Conservation (phyloP, 2,888 invertebrate genomes). For the Tinea semifulvella region DNA sequence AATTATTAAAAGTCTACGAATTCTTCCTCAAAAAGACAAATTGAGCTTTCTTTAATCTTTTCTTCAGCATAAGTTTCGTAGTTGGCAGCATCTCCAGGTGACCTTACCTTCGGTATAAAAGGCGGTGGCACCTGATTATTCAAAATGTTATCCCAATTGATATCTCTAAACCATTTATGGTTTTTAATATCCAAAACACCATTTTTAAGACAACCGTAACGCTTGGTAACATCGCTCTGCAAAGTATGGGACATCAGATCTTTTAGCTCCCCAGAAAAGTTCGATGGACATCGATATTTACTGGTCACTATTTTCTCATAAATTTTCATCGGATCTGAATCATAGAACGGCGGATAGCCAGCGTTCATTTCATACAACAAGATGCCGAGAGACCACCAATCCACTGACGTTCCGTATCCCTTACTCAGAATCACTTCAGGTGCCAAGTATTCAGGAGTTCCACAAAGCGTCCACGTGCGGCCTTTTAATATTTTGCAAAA, state of each 20-base stretch:
- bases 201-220: slow-evolving; percentile 89
- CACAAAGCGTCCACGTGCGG: slow-evolving; percentile 92
- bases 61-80: slow-evolving; percentile 73
- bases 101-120: slow-evolving; percentile 68
- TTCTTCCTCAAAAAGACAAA: slow-evolving; percentile 68
- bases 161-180: slow-evolving; percentile 89
- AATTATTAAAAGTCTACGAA: too few species aligned
- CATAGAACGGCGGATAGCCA: slow-evolving; percentile 93
- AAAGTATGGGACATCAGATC: slow-evolving; percentile 83
- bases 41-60: slow-evolving; percentile 55
- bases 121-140: slow-evolving; percentile 76
- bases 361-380: slow-evolving; percentile 89
- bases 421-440: slow-evolving; percentile 91
- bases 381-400: slow-evolving; percentile 96
- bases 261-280: slow-evolving; percentile 82
- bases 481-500: slow-evolving; percentile 84
- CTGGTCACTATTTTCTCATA: slow-evolving; percentile 94
- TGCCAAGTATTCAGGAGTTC: slow-evolving; percentile 97
- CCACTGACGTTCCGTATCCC: slow-evolving; percentile 91
- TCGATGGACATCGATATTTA: slow-evolving; percentile 83
- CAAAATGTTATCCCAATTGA: slow-evolving; percentile 88
- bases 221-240: slow-evolving; percentile 63
- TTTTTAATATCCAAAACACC: slow-evolving; percentile 91
- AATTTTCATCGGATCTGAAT: slow-evolving; percentile 92
- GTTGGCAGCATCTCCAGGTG: slow-evolving; percentile 73